Base-by-base conservation (phyloP, 2,113 vertebrate genomes). In the Sylvicapra grimmia region DNA sequence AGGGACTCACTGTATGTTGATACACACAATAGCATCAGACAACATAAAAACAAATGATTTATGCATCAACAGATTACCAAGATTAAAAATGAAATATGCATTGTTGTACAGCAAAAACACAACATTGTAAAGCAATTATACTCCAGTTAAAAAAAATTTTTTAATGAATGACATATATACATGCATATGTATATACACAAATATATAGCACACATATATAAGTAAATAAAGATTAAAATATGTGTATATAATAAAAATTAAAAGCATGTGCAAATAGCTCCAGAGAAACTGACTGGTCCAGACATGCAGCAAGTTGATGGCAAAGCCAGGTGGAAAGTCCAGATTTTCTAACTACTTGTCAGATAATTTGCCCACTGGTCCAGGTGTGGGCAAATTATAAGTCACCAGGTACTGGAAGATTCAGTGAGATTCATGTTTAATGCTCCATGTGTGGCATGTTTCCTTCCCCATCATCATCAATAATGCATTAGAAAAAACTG, bases 341-440 rank as follows among this genome's bases (percentile, higher is more conserved):
- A 95, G 27, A n/a, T 82, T 97, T 97, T 92, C 40, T 53, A 93
- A 85, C 59, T 49, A 8, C 56, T 75, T 72, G 61, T 89, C 61
- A 86, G 79, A 31, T 89, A 87, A 85, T 86, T 72, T 93, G 79
- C 96, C 91, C 51, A 58, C 36, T 93, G 51, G 79, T 90, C 56
- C 54, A 36, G 89, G n/a, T 82, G 75, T 56, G n/a, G 68, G 19
- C n/a, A 72, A 72, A 72, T 77, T 59, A 1, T 25, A 51, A 94
- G 90, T 92, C 90, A 58, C 68, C 49, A 95, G 82, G 53, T n/a
- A 23, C 59, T 88, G 87, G 79, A 89, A 94, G 92, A 94, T 79
- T 91, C 92, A 96, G 88, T 94, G 90, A 96, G 95, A 96, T 93
- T 90, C 58, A 16, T 82, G 75, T 89, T 84, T 98, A 98, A 98